phyloP scores from a whole-genome alignment of 2,888 invertebrate species.

The Congeria kusceri region DNA sequence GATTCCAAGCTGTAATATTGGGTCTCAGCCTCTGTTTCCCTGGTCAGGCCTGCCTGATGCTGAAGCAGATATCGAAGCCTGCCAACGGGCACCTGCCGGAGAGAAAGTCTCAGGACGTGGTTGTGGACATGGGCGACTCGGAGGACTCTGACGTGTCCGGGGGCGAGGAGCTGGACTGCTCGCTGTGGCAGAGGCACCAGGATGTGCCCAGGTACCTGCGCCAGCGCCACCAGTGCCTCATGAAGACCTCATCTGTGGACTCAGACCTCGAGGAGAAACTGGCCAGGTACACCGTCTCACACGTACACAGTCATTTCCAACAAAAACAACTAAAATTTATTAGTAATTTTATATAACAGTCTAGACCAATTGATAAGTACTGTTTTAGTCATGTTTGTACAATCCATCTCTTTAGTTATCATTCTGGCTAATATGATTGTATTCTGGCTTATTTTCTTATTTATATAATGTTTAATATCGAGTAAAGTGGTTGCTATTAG shows the following conservation, averaged over 20 bases:
- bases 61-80: constrained; percentile 78
- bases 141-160: constrained; percentile 39
- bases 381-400: too few species aligned
- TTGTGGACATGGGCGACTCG: constrained; percentile 38
- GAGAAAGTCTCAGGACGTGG: constrained; percentile 40
- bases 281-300: constrained; percentile 59
- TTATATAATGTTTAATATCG: too few species aligned
- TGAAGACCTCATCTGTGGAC: constrained; percentile 20
- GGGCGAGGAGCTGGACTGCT: background rate
- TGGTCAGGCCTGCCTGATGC: constrained; percentile 70
- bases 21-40: too few species aligned
- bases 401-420: too few species aligned
- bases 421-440: too few species aligned
- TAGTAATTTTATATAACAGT: too few species aligned
- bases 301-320: too few species aligned
- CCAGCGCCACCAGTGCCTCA: background rate
- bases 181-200: background rate
- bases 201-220: background rate
- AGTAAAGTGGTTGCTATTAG: too few species aligned
- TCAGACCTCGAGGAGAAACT: constrained; percentile 73
- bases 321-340: too few species aligned
- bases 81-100: constrained; percentile 79
- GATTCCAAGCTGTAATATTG: too few species aligned
- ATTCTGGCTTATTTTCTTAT: too few species aligned
- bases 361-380: too few species aligned